Base-by-base conservation (phyloP, 2,888 invertebrate genomes). In the Noctua fimbriata region DNA sequence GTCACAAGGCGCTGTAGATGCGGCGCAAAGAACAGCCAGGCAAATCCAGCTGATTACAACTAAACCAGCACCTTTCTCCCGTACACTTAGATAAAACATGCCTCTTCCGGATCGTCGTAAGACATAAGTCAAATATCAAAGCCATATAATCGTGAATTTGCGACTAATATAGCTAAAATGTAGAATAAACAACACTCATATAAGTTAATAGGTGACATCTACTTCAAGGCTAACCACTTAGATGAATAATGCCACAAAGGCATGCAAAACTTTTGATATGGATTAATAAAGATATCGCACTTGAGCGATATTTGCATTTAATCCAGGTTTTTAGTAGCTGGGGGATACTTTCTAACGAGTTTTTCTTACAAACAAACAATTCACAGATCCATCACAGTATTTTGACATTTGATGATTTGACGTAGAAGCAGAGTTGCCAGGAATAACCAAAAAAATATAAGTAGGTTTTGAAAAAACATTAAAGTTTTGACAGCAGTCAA, bases 1-100 rank as follows among this genome's bases (percentile, higher is more conserved):
- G 97, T 99, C 98, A 97, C 99, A 99, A 87, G 98, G 98, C 87
- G 97, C 97, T 80, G 96, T 95, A 87, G 95, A 96, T 84, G 97
- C 96, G 89, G 96, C 95, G 92, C 97, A 96, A 88, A 96, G 91
- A 73, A 96, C 96, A 85, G 94, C 94, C 85, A 97, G 92, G 89
- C 95, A 96, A 92, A 94, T 94, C 96, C 97, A 97, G 92, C 95
- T 94, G 92, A 96, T 93, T 87, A 96, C 94, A 91, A 97, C 94
- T 94, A 96, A 94, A 93, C 97, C 95, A 92, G 94, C 96, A 90
- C 96, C 94, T 95, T 96, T 97, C 94, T 96, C 95, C 94, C 96
- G 95, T 93, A 95, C 94, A 84, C 95, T 96, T 97, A 95, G 95
- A 91, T 96, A 95, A 96, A 96, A 95, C 97, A 97, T 97, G 96